Conservation (phyloP, 1,140 invertebrate genomes). For the Drosophila ohnishii region DNA sequence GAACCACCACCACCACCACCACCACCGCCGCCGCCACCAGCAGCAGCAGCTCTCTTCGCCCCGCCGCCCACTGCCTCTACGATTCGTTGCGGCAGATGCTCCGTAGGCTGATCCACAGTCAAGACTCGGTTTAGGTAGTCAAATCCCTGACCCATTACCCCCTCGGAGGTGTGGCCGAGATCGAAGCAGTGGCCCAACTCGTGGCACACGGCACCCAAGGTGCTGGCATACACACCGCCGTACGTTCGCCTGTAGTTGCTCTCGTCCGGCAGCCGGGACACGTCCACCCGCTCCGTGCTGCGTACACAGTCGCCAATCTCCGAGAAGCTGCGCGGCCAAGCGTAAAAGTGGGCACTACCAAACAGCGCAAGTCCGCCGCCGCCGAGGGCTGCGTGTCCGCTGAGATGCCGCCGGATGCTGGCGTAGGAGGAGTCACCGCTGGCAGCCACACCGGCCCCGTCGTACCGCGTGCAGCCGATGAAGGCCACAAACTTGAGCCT, state of each 20-base stretch:
- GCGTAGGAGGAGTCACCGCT: conserved; percentile 87
- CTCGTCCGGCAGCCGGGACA: conserved; percentile 91
- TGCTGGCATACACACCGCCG: conserved; percentile 95
- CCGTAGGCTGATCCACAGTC: conserved; percentile 84
- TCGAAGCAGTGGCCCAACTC: conserved; percentile 98
- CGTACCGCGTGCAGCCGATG: conserved; percentile 92
- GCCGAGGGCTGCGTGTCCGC: conserved; percentile 94
- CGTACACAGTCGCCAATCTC: conserved; percentile 87
- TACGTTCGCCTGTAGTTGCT: conserved; percentile 93
- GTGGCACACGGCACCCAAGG: conserved; percentile 95
- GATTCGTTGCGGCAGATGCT: conserved; percentile 84
- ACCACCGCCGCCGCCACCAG: not conserved
- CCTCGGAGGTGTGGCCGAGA: conserved; percentile 93
- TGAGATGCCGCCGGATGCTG: conserved; percentile 89
- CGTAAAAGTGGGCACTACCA: conserved; percentile 94
- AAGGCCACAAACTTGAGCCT: conserved; percentile 93
- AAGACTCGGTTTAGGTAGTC: conserved; percentile 93
- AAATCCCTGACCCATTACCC: conserved; percentile 97
- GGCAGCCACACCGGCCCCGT: conserved; percentile 85
- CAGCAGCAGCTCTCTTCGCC: conserved; percentile 39
- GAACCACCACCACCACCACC: not conserved
- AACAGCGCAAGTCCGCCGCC: conserved; percentile 95
- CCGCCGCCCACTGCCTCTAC: conserved; percentile 56
- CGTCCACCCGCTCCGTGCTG: conserved; percentile 86
- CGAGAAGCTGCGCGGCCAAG: conserved; percentile 91